Evolutionary conservation across 2,797 vertebrate species (phyloP).

Genomic region (Pseudomugil gertrudae): DNA sequence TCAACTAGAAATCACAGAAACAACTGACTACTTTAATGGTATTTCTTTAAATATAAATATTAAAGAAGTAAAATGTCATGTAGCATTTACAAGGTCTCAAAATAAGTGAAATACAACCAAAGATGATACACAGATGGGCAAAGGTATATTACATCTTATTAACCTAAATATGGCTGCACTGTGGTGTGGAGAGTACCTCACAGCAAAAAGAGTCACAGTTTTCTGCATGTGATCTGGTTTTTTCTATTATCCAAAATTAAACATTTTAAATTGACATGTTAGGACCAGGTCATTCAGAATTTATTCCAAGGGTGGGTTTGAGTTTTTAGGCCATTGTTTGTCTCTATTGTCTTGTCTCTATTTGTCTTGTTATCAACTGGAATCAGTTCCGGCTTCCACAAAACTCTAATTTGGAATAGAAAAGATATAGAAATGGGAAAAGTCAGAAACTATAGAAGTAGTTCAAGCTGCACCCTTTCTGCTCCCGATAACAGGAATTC

Average conservation of each 20-base stretch:
- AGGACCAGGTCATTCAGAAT: background rate
- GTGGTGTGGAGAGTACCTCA: background rate
- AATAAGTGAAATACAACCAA: background rate
- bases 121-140: background rate
- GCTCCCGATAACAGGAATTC: background rate
- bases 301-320: background rate
- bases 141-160: background rate
- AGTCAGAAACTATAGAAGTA: background rate
- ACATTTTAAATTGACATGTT: background rate
- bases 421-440: background rate
- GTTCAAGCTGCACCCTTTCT: background rate
- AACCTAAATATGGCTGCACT: background rate
- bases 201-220: background rate
- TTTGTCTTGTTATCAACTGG: no score
- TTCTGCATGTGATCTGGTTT: background rate
- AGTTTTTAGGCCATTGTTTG: background rate
- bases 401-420: background rate
- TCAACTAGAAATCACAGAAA: background rate
- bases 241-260: background rate
- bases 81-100: background rate
- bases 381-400: background rate
- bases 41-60: background rate
- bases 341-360: background rate
- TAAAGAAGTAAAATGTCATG: background rate
- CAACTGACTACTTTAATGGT: background rate